Evolutionary conservation across 2,113 vertebrate species (phyloP), one percentile per base, ranked within the genome.

Genomic region (Hippocampus abdominalis): DNA sequence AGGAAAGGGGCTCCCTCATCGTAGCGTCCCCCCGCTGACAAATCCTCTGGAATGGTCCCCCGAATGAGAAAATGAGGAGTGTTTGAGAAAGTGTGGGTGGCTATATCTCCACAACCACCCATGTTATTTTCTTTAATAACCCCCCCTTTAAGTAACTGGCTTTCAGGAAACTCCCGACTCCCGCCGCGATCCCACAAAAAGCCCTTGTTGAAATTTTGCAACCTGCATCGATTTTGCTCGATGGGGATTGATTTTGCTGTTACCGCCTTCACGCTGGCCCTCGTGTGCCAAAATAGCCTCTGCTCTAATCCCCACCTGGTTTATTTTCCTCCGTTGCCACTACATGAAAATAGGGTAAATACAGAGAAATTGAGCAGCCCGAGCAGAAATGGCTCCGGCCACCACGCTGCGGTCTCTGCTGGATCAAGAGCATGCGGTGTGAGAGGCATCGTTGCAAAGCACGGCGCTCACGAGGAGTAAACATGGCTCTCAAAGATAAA

Each of bases 401-500:
- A 20, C 72, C 1, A 13, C 7, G 7, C 77, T 78, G 75, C 72
- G 81, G 78, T 83, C 76, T 73, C 61, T 70, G 81, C 61, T 25
- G 49, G 81, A 80, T 85, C 79, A 70, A 75, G 79, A 27, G 44
- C 81, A 69, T 44, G 66, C 23, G 20, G 53, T 60, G 68, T 42
- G 61, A 59, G 68, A 84, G 85, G 84, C 79, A 79, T 82, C 75
- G 78, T 75, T 72, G 79, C 75, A 81, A 86, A 76, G 87, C 21
- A 25, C 27, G 27, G 73, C 36, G 57, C 85, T 88, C 79, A 61
- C 72, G 21, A 70, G 84, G 75, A 85, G 85, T 76, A 86, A 90
- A 87, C 87, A 85, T 84, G 86, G 82, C 87, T 85, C 85, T 86
- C 75, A 68, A 78, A 90, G 86, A 91, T 90, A 90, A 88, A 87